Percentiles rank a stretch among this genome's conserved stretches.
Conservation (phyloP, 2,888 invertebrate species). For the Rhodophaea formosa region DNA sequence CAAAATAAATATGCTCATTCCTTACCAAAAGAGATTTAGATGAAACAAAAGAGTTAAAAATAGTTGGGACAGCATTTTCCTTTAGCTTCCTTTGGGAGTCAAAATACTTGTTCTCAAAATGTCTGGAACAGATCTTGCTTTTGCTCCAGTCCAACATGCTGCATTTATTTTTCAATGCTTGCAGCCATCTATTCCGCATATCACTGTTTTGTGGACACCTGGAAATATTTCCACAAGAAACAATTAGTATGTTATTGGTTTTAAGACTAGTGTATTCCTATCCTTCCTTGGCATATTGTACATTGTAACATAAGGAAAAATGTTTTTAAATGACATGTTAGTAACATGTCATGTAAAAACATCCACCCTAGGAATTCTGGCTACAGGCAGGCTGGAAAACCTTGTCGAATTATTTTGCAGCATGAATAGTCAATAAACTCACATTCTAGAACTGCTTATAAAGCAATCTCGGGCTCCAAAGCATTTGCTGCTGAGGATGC, state of each 20-base stretch:
- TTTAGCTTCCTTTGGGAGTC: conserved; percentile 56
- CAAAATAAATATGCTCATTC: conserved; percentile 8
- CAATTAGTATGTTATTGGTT: background rate
- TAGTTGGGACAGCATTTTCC: conserved; percentile 60
- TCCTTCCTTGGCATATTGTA: no score
- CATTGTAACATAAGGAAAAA: no score
- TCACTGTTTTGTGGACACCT: conserved; percentile 59
- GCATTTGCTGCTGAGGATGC: no score
- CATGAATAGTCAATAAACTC: no score
- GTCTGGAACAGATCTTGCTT: conserved; percentile 67
- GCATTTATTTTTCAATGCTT: conserved; percentile 57
- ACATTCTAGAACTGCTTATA: no score
- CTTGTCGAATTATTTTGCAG: no score
- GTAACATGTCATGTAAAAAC: no score
- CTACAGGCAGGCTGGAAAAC: no score
- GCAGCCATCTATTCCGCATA: conserved; percentile 64
- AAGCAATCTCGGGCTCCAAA: no score
- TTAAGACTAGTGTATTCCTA: background rate
- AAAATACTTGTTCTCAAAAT: conserved; percentile 65
- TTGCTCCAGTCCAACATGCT: conserved; percentile 57
- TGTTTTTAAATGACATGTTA: no score
- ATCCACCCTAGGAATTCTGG: no score
- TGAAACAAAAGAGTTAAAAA: conserved; percentile 40
- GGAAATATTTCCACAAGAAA: conserved; percentile 17
- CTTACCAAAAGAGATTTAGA: conserved; percentile 33